These are phyloP conservation scores for Tauraco erythrolophus DNA, from an alignment of 2,113 vertebrate species.

Conservation along the genomic window DNA sequence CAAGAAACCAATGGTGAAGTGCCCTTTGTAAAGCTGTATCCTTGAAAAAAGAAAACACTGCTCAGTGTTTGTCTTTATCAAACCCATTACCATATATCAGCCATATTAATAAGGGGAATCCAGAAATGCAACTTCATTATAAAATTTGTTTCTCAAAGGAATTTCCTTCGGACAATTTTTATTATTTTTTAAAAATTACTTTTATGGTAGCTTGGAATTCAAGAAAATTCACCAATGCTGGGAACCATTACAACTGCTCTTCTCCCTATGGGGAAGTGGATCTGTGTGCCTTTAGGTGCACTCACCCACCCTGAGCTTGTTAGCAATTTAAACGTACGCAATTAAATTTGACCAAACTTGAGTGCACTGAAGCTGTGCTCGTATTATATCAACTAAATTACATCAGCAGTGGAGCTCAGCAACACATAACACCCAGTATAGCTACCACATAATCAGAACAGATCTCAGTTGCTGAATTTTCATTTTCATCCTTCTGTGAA, in stretches of 20 bases:
- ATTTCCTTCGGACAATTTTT: neutral
- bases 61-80: neutral
- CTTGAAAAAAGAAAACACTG: neutral
- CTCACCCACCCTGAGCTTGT: neutral
- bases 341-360: neutral
- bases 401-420: neutral
- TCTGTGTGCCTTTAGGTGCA: neutral
- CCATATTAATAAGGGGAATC: neutral
- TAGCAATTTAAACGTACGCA: neutral
- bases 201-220: neutral
- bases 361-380: neutral
- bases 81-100: neutral
- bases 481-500: neutral
- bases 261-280: neutral
- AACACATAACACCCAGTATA: neutral
- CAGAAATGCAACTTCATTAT: neutral
- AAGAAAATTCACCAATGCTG: neutral
- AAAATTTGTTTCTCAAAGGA: neutral
- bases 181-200: neutral
- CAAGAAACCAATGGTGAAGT: neutral
- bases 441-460: neutral
- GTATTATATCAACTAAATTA: neutral
- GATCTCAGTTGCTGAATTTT: neutral
- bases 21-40: neutral
- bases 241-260: neutral